phyloP scores from a whole-genome alignment of 1,140 invertebrate species.

The Zophobas morio region DNA sequence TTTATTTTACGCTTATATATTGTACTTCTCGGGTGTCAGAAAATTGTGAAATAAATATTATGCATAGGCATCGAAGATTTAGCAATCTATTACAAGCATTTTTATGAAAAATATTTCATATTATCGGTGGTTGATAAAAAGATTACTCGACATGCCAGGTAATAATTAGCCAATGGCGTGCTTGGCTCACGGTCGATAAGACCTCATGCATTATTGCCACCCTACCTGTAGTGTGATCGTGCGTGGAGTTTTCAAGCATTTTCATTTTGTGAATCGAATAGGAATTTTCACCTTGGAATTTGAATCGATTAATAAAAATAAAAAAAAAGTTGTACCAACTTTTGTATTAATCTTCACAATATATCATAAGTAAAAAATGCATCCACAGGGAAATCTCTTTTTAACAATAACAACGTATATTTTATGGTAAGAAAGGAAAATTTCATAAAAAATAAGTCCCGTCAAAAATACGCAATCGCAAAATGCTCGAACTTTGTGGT shows the following conservation, averaged over 20 bases:
- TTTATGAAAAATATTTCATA: conserved; percentile 39
- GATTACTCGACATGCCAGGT: conserved; percentile 54
- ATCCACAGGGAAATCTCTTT: too few species aligned
- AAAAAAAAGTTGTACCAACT: neutral
- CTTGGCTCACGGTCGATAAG: conserved; percentile 38
- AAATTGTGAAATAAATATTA: too few species aligned
- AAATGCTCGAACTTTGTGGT: neutral
- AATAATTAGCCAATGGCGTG: conserved; percentile 63
- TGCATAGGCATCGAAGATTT: too few species aligned
- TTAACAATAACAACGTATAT: neutral
- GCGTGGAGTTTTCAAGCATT: conserved; percentile 35
- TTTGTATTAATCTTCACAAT: neutral
- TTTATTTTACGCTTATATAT: too few species aligned
- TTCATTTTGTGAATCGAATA: conserved; percentile 38
- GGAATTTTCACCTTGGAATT: conserved; percentile 37
- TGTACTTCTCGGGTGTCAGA: too few species aligned
- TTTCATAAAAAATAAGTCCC: too few species aligned
- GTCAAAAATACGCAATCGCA: too few species aligned
- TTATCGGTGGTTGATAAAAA: conserved; percentile 45
- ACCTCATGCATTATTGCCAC: conserved; percentile 47
- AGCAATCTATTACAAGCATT: neutral
- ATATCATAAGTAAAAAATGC: too few species aligned
- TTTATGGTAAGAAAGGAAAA: neutral
- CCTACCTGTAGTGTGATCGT: conserved; percentile 45
- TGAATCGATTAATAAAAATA: conserved; percentile 14